phyloP scores from a whole-genome alignment of 2,113 vertebrate genomes.

The Ovibos moschatus region DNA sequence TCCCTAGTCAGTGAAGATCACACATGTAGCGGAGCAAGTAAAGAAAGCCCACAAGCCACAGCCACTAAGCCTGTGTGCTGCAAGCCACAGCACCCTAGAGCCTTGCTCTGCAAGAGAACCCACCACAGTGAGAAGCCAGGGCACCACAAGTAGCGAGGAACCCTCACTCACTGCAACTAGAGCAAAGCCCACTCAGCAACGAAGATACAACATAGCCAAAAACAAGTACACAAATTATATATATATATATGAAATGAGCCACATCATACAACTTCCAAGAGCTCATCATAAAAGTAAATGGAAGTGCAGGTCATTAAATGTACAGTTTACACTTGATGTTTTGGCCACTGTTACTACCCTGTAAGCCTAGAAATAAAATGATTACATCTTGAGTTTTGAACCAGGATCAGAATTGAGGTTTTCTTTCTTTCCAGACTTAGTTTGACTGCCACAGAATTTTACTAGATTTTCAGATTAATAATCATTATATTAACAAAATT shows the following conservation, averaged over 20 bases:
- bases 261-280: background rate
- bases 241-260: too few relatives aligned
- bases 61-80: background rate
- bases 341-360: background rate
- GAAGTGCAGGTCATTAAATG: slow-evolving; percentile 32
- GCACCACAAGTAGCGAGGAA: accelerated
- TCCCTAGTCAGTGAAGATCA: background rate
- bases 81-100: background rate
- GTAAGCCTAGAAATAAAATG: slow-evolving; percentile 29
- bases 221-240: background rate
- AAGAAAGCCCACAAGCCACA: background rate
- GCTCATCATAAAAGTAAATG: slow-evolving; percentile 36
- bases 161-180: background rate
- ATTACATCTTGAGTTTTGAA: slow-evolving; percentile 54
- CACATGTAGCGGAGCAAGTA: background rate
- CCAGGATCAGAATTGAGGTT: slow-evolving; percentile 65
- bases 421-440: slow-evolving; percentile 60
- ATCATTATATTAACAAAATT: slow-evolving; percentile 40
- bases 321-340: slow-evolving; percentile 24
- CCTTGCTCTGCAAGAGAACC: background rate
- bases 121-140: background rate
- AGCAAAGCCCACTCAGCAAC: background rate
- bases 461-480: slow-evolving; percentile 61
- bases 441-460: slow-evolving; percentile 48
- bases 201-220: background rate